A percentile compares a stretch with the other conserved stretches of the same genome.
phyloP scores from a whole-genome alignment of 1,140 invertebrate genomes.

The Papilio machaon region DNA sequence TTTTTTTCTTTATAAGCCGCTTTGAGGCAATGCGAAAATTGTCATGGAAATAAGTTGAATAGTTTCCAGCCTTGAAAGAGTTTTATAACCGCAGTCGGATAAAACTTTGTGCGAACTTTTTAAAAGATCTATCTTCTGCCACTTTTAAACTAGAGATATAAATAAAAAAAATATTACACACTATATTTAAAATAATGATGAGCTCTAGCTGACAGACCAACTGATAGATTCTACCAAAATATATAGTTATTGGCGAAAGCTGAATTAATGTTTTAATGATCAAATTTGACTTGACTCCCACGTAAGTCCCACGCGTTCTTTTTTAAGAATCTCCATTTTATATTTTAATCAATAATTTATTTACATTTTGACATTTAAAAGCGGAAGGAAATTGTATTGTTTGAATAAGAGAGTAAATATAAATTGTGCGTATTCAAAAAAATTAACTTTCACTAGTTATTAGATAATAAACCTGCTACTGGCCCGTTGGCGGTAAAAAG shows the following conservation, averaged over 20 bases:
- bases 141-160: background rate
- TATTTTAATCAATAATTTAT: no score
- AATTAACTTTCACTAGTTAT: constrained; percentile 33
- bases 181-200: no score
- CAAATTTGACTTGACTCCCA: background rate
- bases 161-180: background rate
- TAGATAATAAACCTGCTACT: constrained; percentile 35
- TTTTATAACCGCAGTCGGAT: constrained; percentile 17
- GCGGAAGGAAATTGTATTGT: constrained; percentile 33
- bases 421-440: constrained; percentile 33
- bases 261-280: background rate
- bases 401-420: constrained; percentile 36
- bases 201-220: no score
- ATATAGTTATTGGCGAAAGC: background rate
- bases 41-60: constrained; percentile 10
- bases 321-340: no score
- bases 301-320: background rate
- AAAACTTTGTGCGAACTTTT: constrained; percentile 26
- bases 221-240: background rate
- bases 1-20: background rate
- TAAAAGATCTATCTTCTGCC: constrained; percentile 12
- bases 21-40: constrained; percentile 23
- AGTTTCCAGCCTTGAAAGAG: constrained; percentile 24
- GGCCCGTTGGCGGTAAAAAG: constrained; percentile 26
- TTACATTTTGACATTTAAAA: background rate